Evolutionary conservation across 2,888 invertebrate species (phyloP).

Genomic region (Morpho helenor): DNA sequence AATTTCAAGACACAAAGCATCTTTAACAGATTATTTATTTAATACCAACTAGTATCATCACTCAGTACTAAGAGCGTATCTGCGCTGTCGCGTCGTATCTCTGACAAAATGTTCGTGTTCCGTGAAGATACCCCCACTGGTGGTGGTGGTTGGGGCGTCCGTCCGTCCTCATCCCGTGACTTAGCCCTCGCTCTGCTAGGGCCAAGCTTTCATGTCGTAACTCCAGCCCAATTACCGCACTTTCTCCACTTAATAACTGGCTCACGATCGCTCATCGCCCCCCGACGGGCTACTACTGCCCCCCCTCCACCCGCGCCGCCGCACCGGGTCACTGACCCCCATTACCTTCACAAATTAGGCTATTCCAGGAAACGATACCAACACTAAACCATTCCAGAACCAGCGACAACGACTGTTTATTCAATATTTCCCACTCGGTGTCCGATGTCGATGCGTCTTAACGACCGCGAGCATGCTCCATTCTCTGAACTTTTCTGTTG

Average conservation of each 20-base stretch:
- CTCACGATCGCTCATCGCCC: constrained; percentile 32
- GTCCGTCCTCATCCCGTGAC: background rate
- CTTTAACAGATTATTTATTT: too few relatives aligned
- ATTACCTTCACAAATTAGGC: constrained; percentile 14
- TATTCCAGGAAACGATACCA: background rate
- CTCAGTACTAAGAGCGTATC: too few relatives aligned
- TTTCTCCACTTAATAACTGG: constrained; percentile 46
- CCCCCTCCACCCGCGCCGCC: constrained; percentile 14
- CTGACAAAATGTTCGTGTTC: too few relatives aligned
- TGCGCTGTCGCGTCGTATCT: too few relatives aligned
- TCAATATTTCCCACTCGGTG: background rate
- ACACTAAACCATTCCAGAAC: background rate
- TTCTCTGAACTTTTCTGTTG: too few relatives aligned
- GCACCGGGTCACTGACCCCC: constrained; percentile 15
- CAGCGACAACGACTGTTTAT: background rate
- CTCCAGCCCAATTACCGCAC: constrained; percentile 46
- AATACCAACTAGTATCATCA: too few relatives aligned
- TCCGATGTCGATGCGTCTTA: too few relatives aligned
- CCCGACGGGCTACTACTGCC: constrained; percentile 30
- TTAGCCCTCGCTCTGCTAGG: constrained; percentile 9
- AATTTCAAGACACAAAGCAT: too few relatives aligned
- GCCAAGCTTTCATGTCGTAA: constrained; percentile 21
- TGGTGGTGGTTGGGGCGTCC: background rate
- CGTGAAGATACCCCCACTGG: background rate
- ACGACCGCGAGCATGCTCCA: too few relatives aligned